phyloP scores from a whole-genome alignment of 2,797 vertebrate genomes.

The Pogonophryne albipinna region DNA sequence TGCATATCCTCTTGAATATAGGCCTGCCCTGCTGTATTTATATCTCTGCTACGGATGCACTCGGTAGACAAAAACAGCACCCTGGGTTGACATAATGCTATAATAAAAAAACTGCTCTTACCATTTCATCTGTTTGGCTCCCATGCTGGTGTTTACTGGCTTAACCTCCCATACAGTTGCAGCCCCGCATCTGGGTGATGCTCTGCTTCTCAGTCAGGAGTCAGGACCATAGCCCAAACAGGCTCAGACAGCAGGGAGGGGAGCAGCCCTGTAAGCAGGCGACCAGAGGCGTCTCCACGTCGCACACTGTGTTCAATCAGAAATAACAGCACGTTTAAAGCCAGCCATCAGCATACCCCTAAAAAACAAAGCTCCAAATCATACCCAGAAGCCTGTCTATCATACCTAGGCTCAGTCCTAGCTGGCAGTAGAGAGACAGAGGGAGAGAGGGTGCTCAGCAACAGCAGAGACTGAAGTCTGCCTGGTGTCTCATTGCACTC shows the following conservation, averaged over 20 bases:
- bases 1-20: conserved; percentile 7
- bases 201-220: conserved; percentile 76
- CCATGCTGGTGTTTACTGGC: conserved; percentile 80
- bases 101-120: conserved; percentile 65
- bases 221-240: conserved; percentile 79
- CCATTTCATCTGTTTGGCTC: conserved; percentile 90
- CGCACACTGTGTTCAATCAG: conserved; percentile 77
- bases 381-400: conserved; percentile 63
- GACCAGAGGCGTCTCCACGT: conserved; percentile 73
- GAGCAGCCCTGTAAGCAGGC: conserved; percentile 60
- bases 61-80: conserved; percentile 34
- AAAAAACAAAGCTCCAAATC: conserved; percentile 74
- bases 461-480: conserved; percentile 65
- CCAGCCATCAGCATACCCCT: conserved; percentile 68
- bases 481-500: conserved; percentile 75
- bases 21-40: conserved; percentile 18
- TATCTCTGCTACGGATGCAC: conserved; percentile 23
- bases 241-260: conserved; percentile 69
- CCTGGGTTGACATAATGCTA: conserved; percentile 15
- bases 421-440: conserved; percentile 67
- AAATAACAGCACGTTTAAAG: conserved; percentile 77
- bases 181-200: conserved; percentile 77
- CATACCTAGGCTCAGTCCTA: conserved; percentile 69
- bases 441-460: conserved; percentile 64
- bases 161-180: conserved; percentile 77